phyloP scores from a whole-genome alignment of 2,888 invertebrate species.

The Xestia sexstrigata region DNA sequence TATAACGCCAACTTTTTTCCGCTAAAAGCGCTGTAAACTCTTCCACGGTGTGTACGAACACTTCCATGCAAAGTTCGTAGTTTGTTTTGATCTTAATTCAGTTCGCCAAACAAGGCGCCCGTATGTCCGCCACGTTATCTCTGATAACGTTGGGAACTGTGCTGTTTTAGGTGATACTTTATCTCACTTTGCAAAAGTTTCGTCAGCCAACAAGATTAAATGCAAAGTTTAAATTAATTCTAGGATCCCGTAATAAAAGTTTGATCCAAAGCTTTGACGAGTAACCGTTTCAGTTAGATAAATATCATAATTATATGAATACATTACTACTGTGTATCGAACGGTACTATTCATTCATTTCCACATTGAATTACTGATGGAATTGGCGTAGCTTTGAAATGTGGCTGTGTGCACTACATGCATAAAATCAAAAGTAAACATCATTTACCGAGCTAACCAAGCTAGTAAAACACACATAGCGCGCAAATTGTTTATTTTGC shows the following conservation, averaged over 20 bases:
- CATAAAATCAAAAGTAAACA: slow-evolving; percentile 55
- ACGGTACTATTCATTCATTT: slow-evolving; percentile 8
- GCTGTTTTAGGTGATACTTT: slow-evolving; percentile 87
- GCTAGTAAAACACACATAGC: slow-evolving; percentile 45
- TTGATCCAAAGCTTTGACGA: slow-evolving; percentile 79
- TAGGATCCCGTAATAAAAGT: slow-evolving; percentile 80
- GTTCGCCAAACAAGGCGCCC: slow-evolving; percentile 53
- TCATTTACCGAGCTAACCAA: slow-evolving; percentile 41
- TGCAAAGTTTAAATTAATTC: slow-evolving; percentile 89
- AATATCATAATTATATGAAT: slow-evolving; percentile 16
- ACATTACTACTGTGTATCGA: slow-evolving; percentile 3
- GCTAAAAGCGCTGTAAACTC: slow-evolving; percentile 4
- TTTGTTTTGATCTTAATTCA: slow-evolving; percentile 56
- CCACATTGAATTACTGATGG: slow-evolving; percentile 4
- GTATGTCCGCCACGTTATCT: slow-evolving; percentile 77
- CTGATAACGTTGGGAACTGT: slow-evolving; percentile 79
- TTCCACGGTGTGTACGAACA: slow-evolving; percentile 20
- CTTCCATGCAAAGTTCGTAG: slow-evolving; percentile 46
- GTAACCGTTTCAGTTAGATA: slow-evolving; percentile 59
- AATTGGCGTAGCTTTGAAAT: slow-evolving; percentile 26
- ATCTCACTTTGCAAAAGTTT: slow-evolving; percentile 86
- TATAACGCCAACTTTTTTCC: slow-evolving; percentile 16
- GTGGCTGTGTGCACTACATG: slow-evolving; percentile 37
- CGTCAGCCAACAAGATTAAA: slow-evolving; percentile 88
- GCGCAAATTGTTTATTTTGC: slow-evolving; percentile 64